Evolutionary conservation across 2,797 vertebrate genomes (phyloP).

Genomic region (Anas flavirostris): DNA sequence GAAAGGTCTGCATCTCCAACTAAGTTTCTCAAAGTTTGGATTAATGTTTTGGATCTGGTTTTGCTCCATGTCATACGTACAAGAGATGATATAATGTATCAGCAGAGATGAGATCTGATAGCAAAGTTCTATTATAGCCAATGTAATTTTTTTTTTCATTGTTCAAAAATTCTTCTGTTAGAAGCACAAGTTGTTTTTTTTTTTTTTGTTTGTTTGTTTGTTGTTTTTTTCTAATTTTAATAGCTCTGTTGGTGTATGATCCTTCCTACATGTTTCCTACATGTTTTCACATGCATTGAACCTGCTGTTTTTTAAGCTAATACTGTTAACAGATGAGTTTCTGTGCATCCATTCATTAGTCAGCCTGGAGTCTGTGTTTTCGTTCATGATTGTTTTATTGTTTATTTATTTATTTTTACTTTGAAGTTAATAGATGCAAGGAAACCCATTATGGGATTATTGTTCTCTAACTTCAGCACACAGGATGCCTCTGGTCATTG

Average conservation of each 20-base stretch:
- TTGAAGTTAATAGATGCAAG: not conserved
- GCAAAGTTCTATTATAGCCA: not conserved
- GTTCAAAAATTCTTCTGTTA: not conserved
- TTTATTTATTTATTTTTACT: not conserved
- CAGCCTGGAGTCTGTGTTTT: not conserved
- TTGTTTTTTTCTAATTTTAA: slow-evolving; percentile 12
- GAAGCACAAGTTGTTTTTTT: not conserved
- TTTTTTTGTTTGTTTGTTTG: not conserved
- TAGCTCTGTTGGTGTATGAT: not conserved
- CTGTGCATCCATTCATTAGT: not conserved
- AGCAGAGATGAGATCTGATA: not conserved
- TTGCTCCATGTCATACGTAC: not conserved
- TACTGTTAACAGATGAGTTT: not conserved
- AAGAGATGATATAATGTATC: not conserved
- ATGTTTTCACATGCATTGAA: not conserved
- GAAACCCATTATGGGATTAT: not conserved
- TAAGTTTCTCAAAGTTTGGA: not conserved
- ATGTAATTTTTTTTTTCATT: not conserved
- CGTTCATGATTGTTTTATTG: not conserved
- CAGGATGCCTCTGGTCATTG: not conserved
- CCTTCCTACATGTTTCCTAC: not conserved
- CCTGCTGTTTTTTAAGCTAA: not conserved
- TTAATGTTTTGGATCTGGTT: not conserved
- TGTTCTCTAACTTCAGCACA: not conserved
- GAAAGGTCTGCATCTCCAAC: not conserved